A percentile compares a stretch with the other conserved stretches of the same genome.
phyloP scores from a whole-genome alignment of 2,797 vertebrate species.

The Anisognathus igniventris region DNA sequence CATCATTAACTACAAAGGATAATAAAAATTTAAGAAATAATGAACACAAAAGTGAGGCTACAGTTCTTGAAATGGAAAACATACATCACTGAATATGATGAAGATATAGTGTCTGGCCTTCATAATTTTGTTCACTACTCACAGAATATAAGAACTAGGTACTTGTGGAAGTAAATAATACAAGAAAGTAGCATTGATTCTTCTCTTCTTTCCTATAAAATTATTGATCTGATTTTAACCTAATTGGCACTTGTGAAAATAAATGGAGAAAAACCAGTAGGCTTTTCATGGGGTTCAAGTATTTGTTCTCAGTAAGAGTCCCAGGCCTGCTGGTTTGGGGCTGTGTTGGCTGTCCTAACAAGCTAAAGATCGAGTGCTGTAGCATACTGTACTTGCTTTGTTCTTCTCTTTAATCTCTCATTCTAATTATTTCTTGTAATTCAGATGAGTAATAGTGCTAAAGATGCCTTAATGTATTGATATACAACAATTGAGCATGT shows the following conservation, averaged over 20 bases:
- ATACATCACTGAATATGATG: neutral
- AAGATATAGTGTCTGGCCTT: neutral
- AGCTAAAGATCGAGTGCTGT: neutral
- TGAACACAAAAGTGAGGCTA: neutral
- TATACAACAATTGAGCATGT: neutral
- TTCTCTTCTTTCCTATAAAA: neutral
- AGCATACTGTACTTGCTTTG: slow-evolving; percentile 6
- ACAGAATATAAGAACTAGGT: neutral
- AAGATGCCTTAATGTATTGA: neutral
- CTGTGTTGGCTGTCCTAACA: neutral
- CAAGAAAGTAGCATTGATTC: slow-evolving; percentile 43
- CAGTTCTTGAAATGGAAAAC: neutral
- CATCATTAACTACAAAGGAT: neutral
- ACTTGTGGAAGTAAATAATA: neutral
- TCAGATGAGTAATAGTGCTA: neutral
- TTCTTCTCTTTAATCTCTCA: slow-evolving; percentile 56
- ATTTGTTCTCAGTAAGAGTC: slow-evolving; percentile 20
- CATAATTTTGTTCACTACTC: neutral
- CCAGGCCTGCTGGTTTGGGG: neutral
- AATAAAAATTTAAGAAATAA: neutral
- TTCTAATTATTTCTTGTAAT: slow-evolving; percentile 7
- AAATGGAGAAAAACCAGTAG: slow-evolving; percentile 33
- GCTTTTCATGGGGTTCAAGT: slow-evolving; percentile 32
- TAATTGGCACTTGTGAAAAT: slow-evolving; percentile 68
- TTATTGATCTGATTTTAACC: slow-evolving; percentile 56